A percentile compares a stretch with the other conserved stretches of the same genome.
Conservation (phyloP, 2,113 vertebrate genomes). For the Ursus arctos region DNA sequence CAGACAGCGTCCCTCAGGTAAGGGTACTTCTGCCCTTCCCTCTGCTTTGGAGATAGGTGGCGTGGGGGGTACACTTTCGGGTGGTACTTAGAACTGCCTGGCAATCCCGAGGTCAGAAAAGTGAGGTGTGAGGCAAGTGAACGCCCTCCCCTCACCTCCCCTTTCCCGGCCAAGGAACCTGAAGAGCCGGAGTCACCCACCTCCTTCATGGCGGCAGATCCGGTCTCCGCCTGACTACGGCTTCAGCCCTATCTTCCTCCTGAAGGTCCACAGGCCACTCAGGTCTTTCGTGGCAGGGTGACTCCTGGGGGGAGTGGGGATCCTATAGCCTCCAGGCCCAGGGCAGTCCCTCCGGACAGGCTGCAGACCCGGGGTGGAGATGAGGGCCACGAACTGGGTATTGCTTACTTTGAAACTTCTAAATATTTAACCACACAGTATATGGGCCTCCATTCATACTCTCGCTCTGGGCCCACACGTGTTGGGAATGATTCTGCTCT, state of each 20-base stretch:
- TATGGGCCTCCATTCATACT: background rate
- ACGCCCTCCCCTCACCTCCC: fast-evolving
- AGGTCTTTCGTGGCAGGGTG: background rate
- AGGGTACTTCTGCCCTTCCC: fast-evolving
- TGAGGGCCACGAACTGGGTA: background rate
- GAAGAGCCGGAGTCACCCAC: background rate
- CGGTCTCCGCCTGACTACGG: background rate
- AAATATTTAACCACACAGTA: background rate
- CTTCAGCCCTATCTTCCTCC: background rate
- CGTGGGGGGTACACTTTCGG: fast-evolving
- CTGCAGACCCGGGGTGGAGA: background rate
- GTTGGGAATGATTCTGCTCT: background rate
- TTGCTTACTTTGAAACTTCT: background rate
- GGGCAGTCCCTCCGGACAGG: background rate
- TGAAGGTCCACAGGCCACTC: background rate
- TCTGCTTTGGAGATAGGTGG: background rate
- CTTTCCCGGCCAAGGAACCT: background rate
- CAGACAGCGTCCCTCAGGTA: fast-evolving
- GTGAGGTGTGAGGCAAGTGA: background rate
- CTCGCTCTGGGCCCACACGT: background rate
- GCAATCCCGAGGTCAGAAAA: background rate
- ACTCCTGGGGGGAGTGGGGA: background rate
- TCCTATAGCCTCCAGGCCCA: background rate
- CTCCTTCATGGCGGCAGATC: background rate
- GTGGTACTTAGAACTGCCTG: background rate